Evolutionary conservation across 2,888 invertebrate genomes (phyloP).

Genomic region (Ophion ventricosus): DNA sequence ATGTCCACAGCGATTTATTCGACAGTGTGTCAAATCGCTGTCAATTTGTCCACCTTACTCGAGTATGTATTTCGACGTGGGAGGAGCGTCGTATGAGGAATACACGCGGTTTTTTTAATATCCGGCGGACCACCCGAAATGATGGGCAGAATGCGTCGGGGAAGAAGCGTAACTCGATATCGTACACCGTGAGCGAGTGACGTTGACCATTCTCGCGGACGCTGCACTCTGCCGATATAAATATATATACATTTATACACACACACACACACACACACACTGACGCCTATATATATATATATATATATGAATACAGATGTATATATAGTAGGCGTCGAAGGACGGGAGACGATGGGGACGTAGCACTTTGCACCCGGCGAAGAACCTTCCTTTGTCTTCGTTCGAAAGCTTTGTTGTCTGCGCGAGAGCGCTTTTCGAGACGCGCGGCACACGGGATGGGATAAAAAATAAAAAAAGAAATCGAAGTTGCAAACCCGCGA

Average conservation of each 20-base stretch:
- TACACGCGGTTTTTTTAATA: conserved; percentile 15
- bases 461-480: conserved; percentile 1
- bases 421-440: conserved; percentile 21
- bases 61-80: conserved; percentile 8
- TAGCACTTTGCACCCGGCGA: conserved; percentile 43
- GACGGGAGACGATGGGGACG: conserved; percentile 31
- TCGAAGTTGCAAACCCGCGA: not conserved
- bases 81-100: not conserved
- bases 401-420: conserved; percentile 64
- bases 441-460: not conserved
- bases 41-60: conserved; percentile 23
- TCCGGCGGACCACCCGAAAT: conserved; percentile 74
- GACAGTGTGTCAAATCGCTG: conserved; percentile 52
- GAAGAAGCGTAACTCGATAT: conserved; percentile 69
- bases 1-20: conserved; percentile 29
- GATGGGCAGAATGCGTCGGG: conserved; percentile 53
- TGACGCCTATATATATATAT: not conserved
- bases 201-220: conserved; percentile 45
- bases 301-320: not conserved
- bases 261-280: not conserved
- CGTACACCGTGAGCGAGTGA: conserved; percentile 24
- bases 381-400: conserved; percentile 62
- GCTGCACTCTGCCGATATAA: conserved; percentile 49
- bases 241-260: not conserved
- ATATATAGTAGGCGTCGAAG: conserved; percentile 16